phyloP scores from a whole-genome alignment of 2,797 vertebrate species.

The Gymnothorax javanicus region DNA sequence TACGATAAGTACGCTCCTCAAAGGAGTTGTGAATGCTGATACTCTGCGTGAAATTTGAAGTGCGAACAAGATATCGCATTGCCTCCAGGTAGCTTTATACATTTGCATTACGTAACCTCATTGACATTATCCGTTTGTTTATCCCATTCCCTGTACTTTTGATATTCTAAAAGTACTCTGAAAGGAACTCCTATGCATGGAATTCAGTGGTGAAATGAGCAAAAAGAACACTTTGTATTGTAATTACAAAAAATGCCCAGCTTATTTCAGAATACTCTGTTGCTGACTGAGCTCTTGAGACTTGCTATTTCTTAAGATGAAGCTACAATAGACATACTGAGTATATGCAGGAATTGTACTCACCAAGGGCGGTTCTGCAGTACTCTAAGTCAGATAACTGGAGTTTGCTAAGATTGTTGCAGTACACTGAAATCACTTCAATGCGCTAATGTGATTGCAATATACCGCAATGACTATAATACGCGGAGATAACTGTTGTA shows the following conservation, averaged over 20 bases:
- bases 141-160: neutral
- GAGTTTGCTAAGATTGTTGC: no score
- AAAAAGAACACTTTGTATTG: neutral
- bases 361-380: no score
- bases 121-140: neutral
- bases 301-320: neutral
- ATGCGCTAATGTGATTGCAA: no score
- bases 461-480: no score
- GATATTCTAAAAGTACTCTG: neutral
- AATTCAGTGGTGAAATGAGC: no score
- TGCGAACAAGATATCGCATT: neutral
- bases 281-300: neutral
- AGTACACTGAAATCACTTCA: no score
- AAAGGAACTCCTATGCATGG: neutral
- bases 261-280: no score
- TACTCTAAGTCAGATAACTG: no score
- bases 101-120: neutral
- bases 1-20: neutral
- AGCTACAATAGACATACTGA: neutral
- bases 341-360: no score
- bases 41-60: neutral
- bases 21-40: neutral
- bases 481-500: no score
- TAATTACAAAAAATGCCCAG: no score
- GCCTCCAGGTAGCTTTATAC: neutral